Percentiles rank a stretch among this genome's conserved stretches.
These are phyloP conservation scores for Lordiphosa clarofinis DNA, from an alignment of 1,140 invertebrate species.

Conservation along the genomic window DNA sequence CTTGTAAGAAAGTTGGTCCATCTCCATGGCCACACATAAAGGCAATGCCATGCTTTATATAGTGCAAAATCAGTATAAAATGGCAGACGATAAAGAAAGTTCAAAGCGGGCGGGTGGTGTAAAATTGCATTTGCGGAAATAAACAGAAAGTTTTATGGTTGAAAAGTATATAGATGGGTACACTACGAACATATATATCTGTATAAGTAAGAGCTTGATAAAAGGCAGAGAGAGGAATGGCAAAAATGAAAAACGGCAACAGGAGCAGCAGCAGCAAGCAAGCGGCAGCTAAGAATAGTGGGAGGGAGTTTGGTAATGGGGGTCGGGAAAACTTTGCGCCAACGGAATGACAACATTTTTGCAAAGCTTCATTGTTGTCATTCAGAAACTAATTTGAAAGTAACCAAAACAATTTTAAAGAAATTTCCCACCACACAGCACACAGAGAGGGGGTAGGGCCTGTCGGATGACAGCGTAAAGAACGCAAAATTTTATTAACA, in stretches of 20 bases:
- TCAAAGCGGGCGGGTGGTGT: constrained; percentile 39
- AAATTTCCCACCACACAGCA: constrained; percentile 71
- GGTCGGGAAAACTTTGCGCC: constrained; percentile 58
- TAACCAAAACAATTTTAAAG: constrained; percentile 79
- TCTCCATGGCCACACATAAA: constrained; percentile 51
- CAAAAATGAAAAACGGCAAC: constrained; percentile 64
- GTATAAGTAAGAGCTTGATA: constrained; percentile 45
- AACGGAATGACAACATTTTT: constrained; percentile 79
- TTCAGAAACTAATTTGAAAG: constrained; percentile 79
- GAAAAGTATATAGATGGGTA: constrained; percentile 37
- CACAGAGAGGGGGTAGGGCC: constrained; percentile 16
- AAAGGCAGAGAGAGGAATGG: constrained; percentile 35
- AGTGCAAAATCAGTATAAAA: constrained; percentile 76
- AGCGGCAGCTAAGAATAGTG: constrained; percentile 65
- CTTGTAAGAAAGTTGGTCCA: constrained; percentile 44
- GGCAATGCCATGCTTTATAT: constrained; percentile 74
- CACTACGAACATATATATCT: constrained; percentile 11
- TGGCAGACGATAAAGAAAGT: constrained; percentile 73
- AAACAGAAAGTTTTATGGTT: constrained; percentile 72
- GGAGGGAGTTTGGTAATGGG: constrained; percentile 29
- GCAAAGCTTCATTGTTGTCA: constrained; percentile 79
- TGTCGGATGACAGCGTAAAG: constrained; percentile 58
- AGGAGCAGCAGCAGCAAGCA: constrained; percentile 14
- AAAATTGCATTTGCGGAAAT: constrained; percentile 77
- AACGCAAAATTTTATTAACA: constrained; percentile 76